Conservation (phyloP, 2,113 vertebrate species). For the Epinephelus fuscoguttatus region DNA sequence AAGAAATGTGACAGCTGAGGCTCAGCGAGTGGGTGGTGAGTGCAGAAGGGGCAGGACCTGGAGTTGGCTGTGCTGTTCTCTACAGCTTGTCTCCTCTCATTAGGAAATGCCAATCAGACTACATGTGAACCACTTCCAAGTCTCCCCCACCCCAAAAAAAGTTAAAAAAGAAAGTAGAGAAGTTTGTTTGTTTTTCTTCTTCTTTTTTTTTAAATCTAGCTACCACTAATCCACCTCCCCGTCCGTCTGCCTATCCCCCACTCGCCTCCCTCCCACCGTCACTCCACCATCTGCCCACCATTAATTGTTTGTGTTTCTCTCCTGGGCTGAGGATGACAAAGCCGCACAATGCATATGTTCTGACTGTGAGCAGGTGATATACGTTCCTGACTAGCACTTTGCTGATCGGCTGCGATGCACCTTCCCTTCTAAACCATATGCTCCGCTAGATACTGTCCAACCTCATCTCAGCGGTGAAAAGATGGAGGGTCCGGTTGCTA, state of each 20-base stretch:
- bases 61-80: constrained; percentile 76
- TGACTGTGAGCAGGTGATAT: constrained; percentile 78
- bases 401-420: constrained; percentile 52
- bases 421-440: constrained; percentile 76
- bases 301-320: constrained; percentile 80
- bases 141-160: constrained; percentile 43
- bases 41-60: constrained; percentile 81
- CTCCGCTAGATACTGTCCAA: constrained; percentile 75
- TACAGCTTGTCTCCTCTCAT: constrained; percentile 82
- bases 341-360: constrained; percentile 72
- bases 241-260: constrained; percentile 54
- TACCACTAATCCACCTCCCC: constrained; percentile 69
- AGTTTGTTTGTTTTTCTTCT: constrained; percentile 38
- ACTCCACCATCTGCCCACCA: constrained; percentile 81
- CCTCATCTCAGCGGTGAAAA: constrained; percentile 58
- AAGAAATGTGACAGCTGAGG: constrained; percentile 80
- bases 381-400: constrained; percentile 50
- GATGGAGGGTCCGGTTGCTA: constrained; percentile 82
- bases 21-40: constrained; percentile 78
- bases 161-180: constrained; percentile 68
- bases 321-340: constrained; percentile 66
- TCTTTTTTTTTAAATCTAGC: constrained; percentile 51
- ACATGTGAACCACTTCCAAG: constrained; percentile 76
- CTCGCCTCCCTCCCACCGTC: constrained; percentile 46
- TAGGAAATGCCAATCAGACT: constrained; percentile 81